Conservation (phyloP, 2,797 vertebrate genomes). For the Gila robusta region DNA sequence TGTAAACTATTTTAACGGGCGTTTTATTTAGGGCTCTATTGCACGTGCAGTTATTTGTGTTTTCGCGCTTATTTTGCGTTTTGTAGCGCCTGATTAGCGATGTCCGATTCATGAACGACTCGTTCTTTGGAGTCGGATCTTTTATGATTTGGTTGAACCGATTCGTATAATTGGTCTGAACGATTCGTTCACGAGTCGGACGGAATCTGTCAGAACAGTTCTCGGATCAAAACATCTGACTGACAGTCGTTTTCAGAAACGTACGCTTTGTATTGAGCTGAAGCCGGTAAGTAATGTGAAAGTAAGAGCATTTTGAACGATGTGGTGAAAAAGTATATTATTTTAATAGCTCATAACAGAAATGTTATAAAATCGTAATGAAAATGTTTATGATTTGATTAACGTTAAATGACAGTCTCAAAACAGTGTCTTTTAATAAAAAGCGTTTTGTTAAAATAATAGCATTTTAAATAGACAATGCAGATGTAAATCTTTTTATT, state of each 20-base stretch:
- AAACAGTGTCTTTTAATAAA: background rate
- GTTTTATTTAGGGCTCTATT: background rate
- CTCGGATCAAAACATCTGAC: background rate
- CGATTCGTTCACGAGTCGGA: background rate
- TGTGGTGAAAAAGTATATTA: no score
- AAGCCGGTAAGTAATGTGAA: background rate
- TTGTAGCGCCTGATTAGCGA: conserved; percentile 29
- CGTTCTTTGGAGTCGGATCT: background rate
- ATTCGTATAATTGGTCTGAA: background rate
- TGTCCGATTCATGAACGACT: conserved; percentile 2
- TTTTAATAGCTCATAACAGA: background rate
- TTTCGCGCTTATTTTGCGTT: conserved; percentile 50
- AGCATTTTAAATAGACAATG: no score
- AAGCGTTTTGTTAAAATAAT: background rate
- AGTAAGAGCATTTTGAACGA: background rate
- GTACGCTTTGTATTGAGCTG: background rate
- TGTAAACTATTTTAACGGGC: background rate
- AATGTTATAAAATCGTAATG: background rate
- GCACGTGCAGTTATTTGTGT: conserved; percentile 36
- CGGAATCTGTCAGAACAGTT: background rate
- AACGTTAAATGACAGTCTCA: background rate
- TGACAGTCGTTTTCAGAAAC: background rate
- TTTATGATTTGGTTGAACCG: background rate
- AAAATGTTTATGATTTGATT: background rate
- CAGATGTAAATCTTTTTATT: background rate